phyloP scores from a whole-genome alignment of 2,797 vertebrate genomes.

The Urosaurus nigricauda region DNA sequence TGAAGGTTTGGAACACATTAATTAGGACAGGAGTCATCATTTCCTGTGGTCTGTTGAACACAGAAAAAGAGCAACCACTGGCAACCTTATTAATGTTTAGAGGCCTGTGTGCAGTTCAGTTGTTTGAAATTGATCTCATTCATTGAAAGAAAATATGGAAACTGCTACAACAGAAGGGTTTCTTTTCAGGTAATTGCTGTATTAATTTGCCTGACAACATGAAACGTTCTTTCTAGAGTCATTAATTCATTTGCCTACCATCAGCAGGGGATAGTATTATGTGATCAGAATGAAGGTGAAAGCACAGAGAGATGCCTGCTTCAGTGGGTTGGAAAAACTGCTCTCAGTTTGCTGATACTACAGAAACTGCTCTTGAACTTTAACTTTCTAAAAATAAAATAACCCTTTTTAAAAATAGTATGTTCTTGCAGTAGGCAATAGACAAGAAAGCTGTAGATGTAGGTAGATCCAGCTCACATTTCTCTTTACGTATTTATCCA shows the following conservation, averaged over 20 bases:
- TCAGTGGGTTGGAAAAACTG: background rate
- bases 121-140: background rate
- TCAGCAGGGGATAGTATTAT: background rate
- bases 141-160: background rate
- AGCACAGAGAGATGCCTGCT: too few species aligned
- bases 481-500: background rate
- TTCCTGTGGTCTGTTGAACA: background rate
- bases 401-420: background rate
- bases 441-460: background rate
- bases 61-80: background rate
- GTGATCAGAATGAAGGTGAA: background rate
- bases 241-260: background rate
- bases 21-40: background rate
- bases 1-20: background rate
- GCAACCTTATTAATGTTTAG: background rate
- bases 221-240: slow-evolving; percentile 1
- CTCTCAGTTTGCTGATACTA: background rate
- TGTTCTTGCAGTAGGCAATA: too few species aligned
- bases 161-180: background rate
- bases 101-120: background rate
- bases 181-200: slow-evolving; percentile 16
- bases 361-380: background rate
- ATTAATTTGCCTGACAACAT: background rate
- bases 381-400: background rate
- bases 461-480: background rate